Conservation (phyloP, 1,140 invertebrate genomes). For the Drosophila mojavensis region DNA sequence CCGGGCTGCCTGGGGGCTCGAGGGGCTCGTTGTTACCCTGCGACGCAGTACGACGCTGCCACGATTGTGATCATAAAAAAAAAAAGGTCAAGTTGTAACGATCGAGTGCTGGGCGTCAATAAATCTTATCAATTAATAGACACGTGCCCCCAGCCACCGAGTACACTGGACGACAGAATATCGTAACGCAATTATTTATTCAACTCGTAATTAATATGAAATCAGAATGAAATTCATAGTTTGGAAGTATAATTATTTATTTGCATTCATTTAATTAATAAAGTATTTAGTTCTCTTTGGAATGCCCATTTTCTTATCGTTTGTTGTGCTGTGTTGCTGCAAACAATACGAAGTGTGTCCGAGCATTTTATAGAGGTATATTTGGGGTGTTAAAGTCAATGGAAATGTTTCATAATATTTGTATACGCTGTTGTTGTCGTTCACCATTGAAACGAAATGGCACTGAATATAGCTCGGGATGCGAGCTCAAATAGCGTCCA, state of each 20-base stretch:
- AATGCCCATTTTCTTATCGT: too few relatives aligned
- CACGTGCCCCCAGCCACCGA: slow-evolving; percentile 18
- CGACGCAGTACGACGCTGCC: slow-evolving; percentile 45
- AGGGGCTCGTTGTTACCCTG: slow-evolving; percentile 60
- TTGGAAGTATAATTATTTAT: neutral
- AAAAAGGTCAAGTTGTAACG: slow-evolving; percentile 63
- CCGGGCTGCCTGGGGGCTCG: neutral
- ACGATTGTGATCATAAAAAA: slow-evolving; percentile 35
- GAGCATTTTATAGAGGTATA: slow-evolving; percentile 1
- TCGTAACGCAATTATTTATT: neutral
- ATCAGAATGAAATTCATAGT: too few relatives aligned
- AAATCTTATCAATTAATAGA: slow-evolving; percentile 68
- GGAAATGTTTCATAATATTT: slow-evolving; percentile 71
- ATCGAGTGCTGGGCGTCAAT: slow-evolving; percentile 60
- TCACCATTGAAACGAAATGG: slow-evolving; percentile 3
- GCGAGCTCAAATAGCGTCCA: neutral
- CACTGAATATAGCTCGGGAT: slow-evolving; percentile 4
- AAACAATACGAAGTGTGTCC: slow-evolving; percentile 22
- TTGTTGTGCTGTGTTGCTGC: slow-evolving; percentile 20
- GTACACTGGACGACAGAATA: slow-evolving; percentile 8
- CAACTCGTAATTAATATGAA: too few relatives aligned
- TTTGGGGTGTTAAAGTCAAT: slow-evolving; percentile 38
- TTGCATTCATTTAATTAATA: too few relatives aligned
- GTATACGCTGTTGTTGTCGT: slow-evolving; percentile 35
- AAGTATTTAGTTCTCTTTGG: too few relatives aligned